Percentiles rank a stretch among this genome's conserved stretches.
These are phyloP conservation scores for Scelioninae gen. 1 DNA, from an alignment of 2,888 invertebrate species.

Conservation along the genomic window DNA sequence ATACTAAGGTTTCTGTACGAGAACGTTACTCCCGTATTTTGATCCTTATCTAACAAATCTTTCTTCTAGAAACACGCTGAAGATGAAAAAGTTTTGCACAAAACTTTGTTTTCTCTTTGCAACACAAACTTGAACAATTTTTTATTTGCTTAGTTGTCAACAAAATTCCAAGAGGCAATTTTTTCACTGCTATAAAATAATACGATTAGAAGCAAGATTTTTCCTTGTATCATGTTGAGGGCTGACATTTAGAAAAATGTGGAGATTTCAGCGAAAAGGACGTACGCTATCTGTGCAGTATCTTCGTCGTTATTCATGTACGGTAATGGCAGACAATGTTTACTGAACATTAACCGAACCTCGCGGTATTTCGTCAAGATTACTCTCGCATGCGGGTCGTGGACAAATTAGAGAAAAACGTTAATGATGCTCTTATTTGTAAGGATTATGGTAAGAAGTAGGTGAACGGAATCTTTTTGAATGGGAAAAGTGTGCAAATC, in stretches of 20 bases:
- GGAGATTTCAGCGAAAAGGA: slow-evolving; percentile 40
- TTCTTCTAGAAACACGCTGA: slow-evolving; percentile 18
- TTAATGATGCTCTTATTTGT: slow-evolving; percentile 77
- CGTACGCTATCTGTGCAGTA: slow-evolving; percentile 26
- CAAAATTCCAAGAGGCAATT: not conserved
- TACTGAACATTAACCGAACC: slow-evolving; percentile 68
- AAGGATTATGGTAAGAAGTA: slow-evolving; percentile 77
- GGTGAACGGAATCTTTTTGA: slow-evolving; percentile 30
- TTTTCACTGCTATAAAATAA: slow-evolving; percentile 12
- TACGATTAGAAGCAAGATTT: slow-evolving; percentile 8
- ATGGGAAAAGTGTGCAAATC: slow-evolving; percentile 15
- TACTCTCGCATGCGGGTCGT: slow-evolving; percentile 77
- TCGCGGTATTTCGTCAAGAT: slow-evolving; percentile 77
- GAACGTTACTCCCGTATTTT: slow-evolving; percentile 38
- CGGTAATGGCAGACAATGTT: slow-evolving; percentile 68
- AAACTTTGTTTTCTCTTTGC: slow-evolving; percentile 37
- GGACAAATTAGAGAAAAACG: slow-evolving; percentile 78
- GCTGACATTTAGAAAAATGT: slow-evolving; percentile 64
- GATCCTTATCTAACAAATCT: slow-evolving; percentile 49
- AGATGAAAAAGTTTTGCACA: slow-evolving; percentile 35
- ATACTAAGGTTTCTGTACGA: slow-evolving; percentile 45
- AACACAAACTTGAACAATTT: slow-evolving; percentile 10
- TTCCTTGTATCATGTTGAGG: slow-evolving; percentile 68
- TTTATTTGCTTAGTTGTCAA: not conserved
- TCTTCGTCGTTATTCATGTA: slow-evolving; percentile 61